Conservation (phyloP, 2,113 vertebrate species). For the Solea solea region DNA sequence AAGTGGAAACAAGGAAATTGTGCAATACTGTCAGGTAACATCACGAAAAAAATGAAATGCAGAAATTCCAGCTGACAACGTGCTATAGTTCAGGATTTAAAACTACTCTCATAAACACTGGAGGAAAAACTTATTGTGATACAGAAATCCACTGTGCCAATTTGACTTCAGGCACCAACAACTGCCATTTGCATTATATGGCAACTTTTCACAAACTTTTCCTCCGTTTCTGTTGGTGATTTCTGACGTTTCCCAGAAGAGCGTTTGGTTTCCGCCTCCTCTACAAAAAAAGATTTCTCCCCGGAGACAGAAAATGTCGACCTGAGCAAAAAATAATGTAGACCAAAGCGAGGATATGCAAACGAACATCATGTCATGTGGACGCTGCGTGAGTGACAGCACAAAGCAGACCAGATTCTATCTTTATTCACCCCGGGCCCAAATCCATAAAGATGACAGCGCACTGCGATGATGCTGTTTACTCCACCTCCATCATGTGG, state of each 20-base stretch:
- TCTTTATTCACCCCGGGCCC: conserved; percentile 19
- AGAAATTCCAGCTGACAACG: no score
- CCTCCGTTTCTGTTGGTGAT: no score
- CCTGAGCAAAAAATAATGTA: conserved; percentile 3
- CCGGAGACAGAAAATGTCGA: conserved; percentile 5
- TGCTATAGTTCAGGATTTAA: no score
- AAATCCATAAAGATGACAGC: conserved; percentile 10
- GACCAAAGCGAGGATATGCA: conserved; percentile 41
- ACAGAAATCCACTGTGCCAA: no score
- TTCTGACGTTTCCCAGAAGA: conserved; percentile 28
- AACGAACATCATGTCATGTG: conserved; percentile 11
- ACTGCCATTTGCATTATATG: conserved; percentile 9
- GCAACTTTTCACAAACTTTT: background rate
- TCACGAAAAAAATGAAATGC: no score
- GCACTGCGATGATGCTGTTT: background rate
- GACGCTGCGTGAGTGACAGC: conserved; percentile 33
- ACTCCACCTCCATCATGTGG: conserved; percentile 9
- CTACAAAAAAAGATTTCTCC: conserved; percentile 11
- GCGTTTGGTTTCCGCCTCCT: conserved; percentile 21
- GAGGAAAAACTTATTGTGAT: no score
- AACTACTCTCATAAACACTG: no score
- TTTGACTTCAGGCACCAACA: no score
- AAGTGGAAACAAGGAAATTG: no score
- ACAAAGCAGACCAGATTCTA: conserved; percentile 12
- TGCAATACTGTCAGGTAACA: no score